Evolutionary conservation across 2,888 invertebrate species (phyloP), one percentile per base, ranked within the genome.

Genomic region (Eristalis tenax): DNA sequence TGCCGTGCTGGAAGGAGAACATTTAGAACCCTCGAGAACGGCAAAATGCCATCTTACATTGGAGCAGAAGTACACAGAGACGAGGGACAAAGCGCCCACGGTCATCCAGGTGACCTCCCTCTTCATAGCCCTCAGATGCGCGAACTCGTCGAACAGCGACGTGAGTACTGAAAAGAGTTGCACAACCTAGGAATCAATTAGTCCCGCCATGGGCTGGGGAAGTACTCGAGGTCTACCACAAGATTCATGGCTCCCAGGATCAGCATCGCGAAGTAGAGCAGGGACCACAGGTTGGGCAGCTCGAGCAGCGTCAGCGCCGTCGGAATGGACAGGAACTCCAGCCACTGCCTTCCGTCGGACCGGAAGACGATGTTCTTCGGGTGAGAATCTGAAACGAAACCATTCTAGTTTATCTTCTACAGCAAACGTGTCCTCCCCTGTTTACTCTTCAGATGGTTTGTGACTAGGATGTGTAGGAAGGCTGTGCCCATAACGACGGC

Each of bases 401-500:
- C 0, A 5, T 4, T 5, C 6, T 56, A 28, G 23, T 59, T 59
- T 0, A 15, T n/a, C 0, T n/a, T 6, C 18, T 15, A 2, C 15
- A 13, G 1, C 2, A 26, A 2, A 10, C 5, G 2, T 11, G 15
- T 22, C 13, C 11, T 18, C 2, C n/a, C 2, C 4, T 6, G 22
- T 76, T 76, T 69, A 87, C 87, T 73, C 1, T 73, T 87, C 71
- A 87, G 50, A 8, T 87, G 87, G 26, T 83, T 83, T 15, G 83
- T 73, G 1, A 83, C 83, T 23, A 87, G 28, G 1, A 83, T 87
- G 40, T 87, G 96, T 95, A 73, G 95, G 94, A 35, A 94, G 94
- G 71, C 97, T 94, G 2, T 96, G 94, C 83, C 28, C 23, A 85
- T 75, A 11, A 88, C 38, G 3, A 88, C 74, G 15, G 18, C 61